Conservation (phyloP, 2,113 vertebrate species). For the Erythrolamprus reginae region DNA sequence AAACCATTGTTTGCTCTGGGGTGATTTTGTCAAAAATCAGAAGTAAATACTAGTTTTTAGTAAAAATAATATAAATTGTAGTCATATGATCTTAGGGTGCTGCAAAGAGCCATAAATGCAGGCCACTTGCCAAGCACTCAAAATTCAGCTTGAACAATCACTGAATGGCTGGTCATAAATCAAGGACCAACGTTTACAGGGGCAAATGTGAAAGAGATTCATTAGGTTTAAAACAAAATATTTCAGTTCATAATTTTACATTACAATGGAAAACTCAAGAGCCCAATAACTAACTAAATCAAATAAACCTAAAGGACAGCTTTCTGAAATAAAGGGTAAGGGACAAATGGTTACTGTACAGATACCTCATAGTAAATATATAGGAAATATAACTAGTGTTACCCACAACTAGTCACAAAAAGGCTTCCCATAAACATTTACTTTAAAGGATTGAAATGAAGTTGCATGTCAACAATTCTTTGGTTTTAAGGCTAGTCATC, state of each 20-base stretch:
- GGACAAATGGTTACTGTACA: not conserved
- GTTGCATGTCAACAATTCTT: not conserved
- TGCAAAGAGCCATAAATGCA: not conserved
- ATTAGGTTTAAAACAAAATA: not conserved
- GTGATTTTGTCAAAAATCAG: not conserved
- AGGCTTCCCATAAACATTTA: not conserved
- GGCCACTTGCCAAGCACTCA: not conserved
- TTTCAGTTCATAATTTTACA: not conserved
- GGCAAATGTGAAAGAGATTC: too few relatives aligned
- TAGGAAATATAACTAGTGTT: not conserved
- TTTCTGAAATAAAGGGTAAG: not conserved
- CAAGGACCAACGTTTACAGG: too few relatives aligned
- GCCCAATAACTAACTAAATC: not conserved
- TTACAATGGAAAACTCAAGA: not conserved
- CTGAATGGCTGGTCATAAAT: too few relatives aligned
- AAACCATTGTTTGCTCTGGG: not conserved
- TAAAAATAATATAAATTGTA: not conserved
- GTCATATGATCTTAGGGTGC: not conserved
- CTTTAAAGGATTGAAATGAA: not conserved
- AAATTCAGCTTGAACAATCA: not conserved
- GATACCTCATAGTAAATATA: not conserved
- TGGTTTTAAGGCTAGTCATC: not conserved
- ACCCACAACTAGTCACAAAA: not conserved
- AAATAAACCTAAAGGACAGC: not conserved
- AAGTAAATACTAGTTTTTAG: not conserved